phyloP scores from a whole-genome alignment of 2,888 invertebrate species.

The Philaethria dido region DNA sequence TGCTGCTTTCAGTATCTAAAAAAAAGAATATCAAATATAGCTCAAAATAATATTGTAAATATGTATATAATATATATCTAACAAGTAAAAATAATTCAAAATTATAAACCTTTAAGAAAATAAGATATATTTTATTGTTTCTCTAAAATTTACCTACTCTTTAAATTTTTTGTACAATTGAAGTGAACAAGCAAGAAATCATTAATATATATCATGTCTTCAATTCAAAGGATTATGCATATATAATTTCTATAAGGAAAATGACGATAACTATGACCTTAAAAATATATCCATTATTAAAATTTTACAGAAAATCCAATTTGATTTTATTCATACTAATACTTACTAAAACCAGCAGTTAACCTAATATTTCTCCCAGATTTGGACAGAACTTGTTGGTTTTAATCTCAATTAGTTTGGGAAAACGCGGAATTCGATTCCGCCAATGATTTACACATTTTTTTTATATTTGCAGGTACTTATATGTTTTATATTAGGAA shows the following conservation, averaged over 20 bases:
- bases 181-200: neutral
- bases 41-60: no score
- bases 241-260: neutral
- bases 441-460: no score
- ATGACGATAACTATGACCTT: neutral
- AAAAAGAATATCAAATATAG: conserved; percentile 41
- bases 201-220: neutral
- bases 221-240: neutral
- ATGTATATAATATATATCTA: no score
- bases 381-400: no score
- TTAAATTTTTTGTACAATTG: neutral
- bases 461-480: no score
- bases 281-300: neutral
- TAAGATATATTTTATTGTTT: no score
- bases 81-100: no score
- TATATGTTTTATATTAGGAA: neutral
- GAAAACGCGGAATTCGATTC: no score
- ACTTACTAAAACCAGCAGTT: no score
- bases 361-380: no score
- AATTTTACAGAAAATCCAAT: neutral
- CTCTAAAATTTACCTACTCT: neutral
- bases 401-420: no score
- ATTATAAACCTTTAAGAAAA: no score
- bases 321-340: neutral
- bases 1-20: conserved; percentile 76